phyloP scores from a whole-genome alignment of 2,113 vertebrate genomes.

The Upupa epops region DNA sequence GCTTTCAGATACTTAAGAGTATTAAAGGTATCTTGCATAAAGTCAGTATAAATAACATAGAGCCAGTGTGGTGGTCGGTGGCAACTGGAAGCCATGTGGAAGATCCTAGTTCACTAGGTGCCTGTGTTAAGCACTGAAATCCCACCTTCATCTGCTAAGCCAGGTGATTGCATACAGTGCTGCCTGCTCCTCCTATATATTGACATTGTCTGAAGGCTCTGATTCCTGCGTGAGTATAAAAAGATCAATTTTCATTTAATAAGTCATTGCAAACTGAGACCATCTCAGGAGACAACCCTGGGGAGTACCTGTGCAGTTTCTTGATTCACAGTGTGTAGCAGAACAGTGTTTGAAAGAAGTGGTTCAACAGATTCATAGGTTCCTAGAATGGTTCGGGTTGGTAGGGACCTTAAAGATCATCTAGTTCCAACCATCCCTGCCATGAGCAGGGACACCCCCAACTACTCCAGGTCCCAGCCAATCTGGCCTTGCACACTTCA shows the following conservation, averaged over 20 bases:
- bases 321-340: not conserved
- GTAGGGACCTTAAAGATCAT: too few relatives aligned
- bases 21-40: not conserved
- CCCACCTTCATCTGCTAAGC: not conserved
- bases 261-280: not conserved
- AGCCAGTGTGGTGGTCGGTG: not conserved
- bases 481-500: too few relatives aligned
- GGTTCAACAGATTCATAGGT: too few relatives aligned
- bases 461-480: too few relatives aligned
- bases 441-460: too few relatives aligned
- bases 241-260: conserved; percentile 20
- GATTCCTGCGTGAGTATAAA: not conserved
- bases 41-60: not conserved
- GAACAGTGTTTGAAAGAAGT: not conserved
- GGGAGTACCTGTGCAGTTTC: not conserved
- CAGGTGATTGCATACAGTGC: not conserved
- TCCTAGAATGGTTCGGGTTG: too few relatives aligned
- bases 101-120: not conserved
- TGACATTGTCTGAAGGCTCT: not conserved
- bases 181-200: not conserved
- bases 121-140: not conserved
- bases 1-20: not conserved
- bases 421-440: too few relatives aligned
- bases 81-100: not conserved
- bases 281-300: not conserved